phyloP scores from a whole-genome alignment of 2,888 invertebrate species.

The Sarcophaga carnaria region DNA sequence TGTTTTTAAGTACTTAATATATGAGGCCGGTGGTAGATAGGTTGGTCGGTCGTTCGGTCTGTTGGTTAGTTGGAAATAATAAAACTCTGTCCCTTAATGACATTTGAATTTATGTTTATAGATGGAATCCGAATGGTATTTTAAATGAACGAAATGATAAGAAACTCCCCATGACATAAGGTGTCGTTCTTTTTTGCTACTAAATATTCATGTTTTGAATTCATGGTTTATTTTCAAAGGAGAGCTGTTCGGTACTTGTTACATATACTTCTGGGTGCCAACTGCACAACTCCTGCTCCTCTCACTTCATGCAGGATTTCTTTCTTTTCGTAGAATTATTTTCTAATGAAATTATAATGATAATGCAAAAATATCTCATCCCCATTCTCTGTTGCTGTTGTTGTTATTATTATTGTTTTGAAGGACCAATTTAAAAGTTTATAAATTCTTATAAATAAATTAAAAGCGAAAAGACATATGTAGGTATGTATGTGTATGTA shows the following conservation, averaged over 20 bases:
- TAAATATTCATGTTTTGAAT: not conserved
- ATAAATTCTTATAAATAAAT: conserved; percentile 55
- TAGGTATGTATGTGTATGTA: not conserved
- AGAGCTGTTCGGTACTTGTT: not conserved
- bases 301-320: not conserved
- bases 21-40: conserved; percentile 44
- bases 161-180: conserved; percentile 1
- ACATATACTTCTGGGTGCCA: not conserved
- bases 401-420: conserved; percentile 9
- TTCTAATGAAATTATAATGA: conserved; percentile 63
- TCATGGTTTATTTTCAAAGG: not conserved
- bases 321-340: not conserved
- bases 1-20: conserved; percentile 50
- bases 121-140: conserved; percentile 53
- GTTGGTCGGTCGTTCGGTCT: no score
- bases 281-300: not conserved
- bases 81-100: conserved; percentile 57
- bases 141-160: conserved; percentile 13
- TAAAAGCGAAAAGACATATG: conserved; percentile 21
- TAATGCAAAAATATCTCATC: conserved; percentile 41
- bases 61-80: not conserved
- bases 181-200: not conserved
- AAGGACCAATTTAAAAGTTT: conserved; percentile 20
- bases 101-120: conserved; percentile 66
- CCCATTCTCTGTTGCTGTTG: not conserved